Percentiles rank a stretch among this genome's conserved stretches.
phyloP scores from a whole-genome alignment of 2,113 vertebrate species.

The Andinoacara biseriatus region DNA sequence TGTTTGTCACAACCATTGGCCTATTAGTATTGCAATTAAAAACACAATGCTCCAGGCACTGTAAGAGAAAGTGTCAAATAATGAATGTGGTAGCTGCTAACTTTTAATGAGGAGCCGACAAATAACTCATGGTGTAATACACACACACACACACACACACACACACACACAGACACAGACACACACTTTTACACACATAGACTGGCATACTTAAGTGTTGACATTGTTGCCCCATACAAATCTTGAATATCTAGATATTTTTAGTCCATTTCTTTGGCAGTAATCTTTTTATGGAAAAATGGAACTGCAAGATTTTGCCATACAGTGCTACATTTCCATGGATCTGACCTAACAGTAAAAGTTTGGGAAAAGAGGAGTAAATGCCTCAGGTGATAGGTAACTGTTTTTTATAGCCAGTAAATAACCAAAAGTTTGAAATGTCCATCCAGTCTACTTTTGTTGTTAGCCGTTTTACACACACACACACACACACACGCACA shows the following conservation, averaged over 20 bases:
- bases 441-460: background rate
- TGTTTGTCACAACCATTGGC: slow-evolving; percentile 35
- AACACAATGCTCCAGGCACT: slow-evolving; percentile 42
- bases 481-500: background rate
- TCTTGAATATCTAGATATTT: background rate
- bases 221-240: slow-evolving; percentile 18
- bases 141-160: slow-evolving; percentile 4
- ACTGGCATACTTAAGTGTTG: background rate
- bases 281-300: background rate
- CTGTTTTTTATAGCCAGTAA: no score
- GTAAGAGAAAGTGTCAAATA: slow-evolving; percentile 50
- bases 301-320: background rate
- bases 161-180: slow-evolving; percentile 3
- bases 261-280: background rate
- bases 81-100: slow-evolving; percentile 26
- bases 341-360: background rate
- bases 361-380: background rate
- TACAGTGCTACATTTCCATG: background rate
- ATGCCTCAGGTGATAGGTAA: no score
- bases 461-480: background rate
- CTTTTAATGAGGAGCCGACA: slow-evolving; percentile 54
- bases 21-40: slow-evolving; percentile 50
- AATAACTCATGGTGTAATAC: slow-evolving; percentile 35
- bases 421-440: no score
- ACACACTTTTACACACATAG: slow-evolving; percentile 16